Base-by-base conservation (phyloP, 2,797 vertebrate species). In the Tauraco hartlaubi region DNA sequence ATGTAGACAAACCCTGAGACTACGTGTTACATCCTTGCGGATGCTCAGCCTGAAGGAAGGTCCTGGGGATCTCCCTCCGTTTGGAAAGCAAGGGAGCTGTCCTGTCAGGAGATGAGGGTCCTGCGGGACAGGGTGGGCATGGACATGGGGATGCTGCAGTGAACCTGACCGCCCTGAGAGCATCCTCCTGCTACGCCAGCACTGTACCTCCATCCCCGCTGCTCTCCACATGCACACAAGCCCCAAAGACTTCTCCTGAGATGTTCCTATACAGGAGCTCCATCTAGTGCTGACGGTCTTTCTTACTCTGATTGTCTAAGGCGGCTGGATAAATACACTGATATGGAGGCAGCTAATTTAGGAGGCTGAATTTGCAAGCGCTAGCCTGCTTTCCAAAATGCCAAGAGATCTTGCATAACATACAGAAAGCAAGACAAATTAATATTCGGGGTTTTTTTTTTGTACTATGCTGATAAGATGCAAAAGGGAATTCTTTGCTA, bases 231-330 rank as follows among this genome's bases (percentile, higher is more conserved):
- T 0, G 11, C 18, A 14, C 9, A 0, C 6, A 33, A 33, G 7
- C 17, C 12, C 15, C 29, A 1, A 14, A 29, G 49, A 22, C 23
- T 75, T 73, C 80, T 94, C 48, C 67, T 2, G 55, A 72, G 31
- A 46, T 86, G 90, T 15, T 87, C 74, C 84, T 96, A 80, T 95
- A 39, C 41, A 54, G 83, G 93, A 95, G 96, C 94, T 94, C 95
- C 93, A 96, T 85, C 96, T 96, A 95, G 93, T 66, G 95, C 71
- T 89, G 63, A 51, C 21, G 54, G 35, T 21, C 29, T 71, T 77
- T 59, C 54, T 81, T 68, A 51, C 3, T 90, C 37, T 9, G 1
- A 17, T 43, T 86, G 37, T 35, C 35, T 35, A 20, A 37, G 8
- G 55, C 2, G 0, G 23, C 26, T 35, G 48, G 18, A 71, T 69